Percentiles rank a stretch among this genome's conserved stretches.
phyloP scores from a whole-genome alignment of 2,888 invertebrate genomes.

The Meliscaeva auricollis region DNA sequence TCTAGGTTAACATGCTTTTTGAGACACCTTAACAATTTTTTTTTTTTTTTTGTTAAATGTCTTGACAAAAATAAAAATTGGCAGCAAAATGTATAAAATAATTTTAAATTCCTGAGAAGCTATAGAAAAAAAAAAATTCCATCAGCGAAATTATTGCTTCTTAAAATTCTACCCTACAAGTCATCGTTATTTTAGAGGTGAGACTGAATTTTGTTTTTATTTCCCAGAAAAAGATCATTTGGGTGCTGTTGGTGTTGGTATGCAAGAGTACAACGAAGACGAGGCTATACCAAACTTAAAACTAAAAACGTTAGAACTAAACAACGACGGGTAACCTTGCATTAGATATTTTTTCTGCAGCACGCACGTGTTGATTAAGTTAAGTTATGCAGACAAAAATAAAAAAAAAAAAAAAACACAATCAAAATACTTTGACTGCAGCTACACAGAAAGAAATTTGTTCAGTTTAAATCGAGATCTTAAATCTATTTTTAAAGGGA shows the following conservation, averaged over 20 bases:
- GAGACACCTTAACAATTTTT: conserved; percentile 49
- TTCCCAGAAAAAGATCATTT: conserved; percentile 23
- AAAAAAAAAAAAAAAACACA: background rate
- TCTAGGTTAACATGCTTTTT: conserved; percentile 63
- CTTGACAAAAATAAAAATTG: conserved; percentile 22
- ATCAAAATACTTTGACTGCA: background rate
- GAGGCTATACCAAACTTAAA: background rate
- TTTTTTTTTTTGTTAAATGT: conserved; percentile 25
- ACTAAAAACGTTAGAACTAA: conserved; percentile 16
- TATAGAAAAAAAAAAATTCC: conserved; percentile 57
- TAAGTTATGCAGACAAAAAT: conserved; percentile 15
- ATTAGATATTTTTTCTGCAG: conserved; percentile 49
- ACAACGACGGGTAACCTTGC: conserved; percentile 63
- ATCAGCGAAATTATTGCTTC: conserved; percentile 59
- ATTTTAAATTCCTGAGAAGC: conserved; percentile 2
- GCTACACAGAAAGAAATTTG: background rate
- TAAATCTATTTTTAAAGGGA: too few relatives aligned
- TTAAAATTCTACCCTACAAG: conserved; percentile 31
- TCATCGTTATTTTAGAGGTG: background rate
- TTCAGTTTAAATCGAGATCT: too few relatives aligned
- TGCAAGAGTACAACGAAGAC: background rate
- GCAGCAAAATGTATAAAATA: conserved; percentile 11
- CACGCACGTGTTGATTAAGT: conserved; percentile 65
- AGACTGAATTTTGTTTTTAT: background rate
- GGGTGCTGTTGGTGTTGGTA: conserved; percentile 14